A percentile compares a stretch with the other conserved stretches of the same genome.
These are phyloP conservation scores for Slavum lentiscoides DNA, from an alignment of 2,888 invertebrate genomes.

Conservation along the genomic window DNA sequence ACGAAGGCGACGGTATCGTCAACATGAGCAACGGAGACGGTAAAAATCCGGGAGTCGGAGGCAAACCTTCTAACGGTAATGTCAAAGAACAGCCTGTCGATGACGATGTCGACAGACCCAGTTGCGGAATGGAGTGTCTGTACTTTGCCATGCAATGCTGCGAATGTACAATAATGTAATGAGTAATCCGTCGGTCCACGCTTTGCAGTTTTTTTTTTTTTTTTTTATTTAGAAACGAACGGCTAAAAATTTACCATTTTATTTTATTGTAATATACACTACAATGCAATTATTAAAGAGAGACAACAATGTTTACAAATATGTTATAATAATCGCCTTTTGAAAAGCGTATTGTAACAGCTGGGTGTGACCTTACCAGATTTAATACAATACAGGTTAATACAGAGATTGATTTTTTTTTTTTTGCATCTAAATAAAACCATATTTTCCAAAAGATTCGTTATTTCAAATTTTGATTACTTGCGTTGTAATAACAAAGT, in stretches of 20 bases:
- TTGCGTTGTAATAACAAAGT: background rate
- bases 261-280: background rate
- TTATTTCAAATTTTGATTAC: background rate
- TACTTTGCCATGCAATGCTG: slow-evolving; percentile 50
- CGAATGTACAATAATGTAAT: slow-evolving; percentile 48
- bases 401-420: background rate
- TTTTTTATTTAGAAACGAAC: slow-evolving; percentile 18
- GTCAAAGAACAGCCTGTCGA: slow-evolving; percentile 37
- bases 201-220: slow-evolving; percentile 1
- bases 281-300: background rate
- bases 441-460: background rate
- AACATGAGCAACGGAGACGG: slow-evolving; percentile 49
- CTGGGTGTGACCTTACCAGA: background rate
- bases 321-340: background rate
- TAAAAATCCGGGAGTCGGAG: slow-evolving; percentile 16
- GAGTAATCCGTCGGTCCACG: background rate
- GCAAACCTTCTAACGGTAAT: slow-evolving; percentile 28
- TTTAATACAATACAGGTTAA: background rate
- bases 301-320: background rate
- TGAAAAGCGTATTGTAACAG: background rate
- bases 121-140: slow-evolving; percentile 49
- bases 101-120: slow-evolving; percentile 30
- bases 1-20: slow-evolving; percentile 19
- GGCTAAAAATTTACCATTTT: slow-evolving; percentile 27
- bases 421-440: background rate